These are phyloP conservation scores for Vireo altiloquus DNA, from an alignment of 2,113 vertebrate species.

Conservation along the genomic window DNA sequence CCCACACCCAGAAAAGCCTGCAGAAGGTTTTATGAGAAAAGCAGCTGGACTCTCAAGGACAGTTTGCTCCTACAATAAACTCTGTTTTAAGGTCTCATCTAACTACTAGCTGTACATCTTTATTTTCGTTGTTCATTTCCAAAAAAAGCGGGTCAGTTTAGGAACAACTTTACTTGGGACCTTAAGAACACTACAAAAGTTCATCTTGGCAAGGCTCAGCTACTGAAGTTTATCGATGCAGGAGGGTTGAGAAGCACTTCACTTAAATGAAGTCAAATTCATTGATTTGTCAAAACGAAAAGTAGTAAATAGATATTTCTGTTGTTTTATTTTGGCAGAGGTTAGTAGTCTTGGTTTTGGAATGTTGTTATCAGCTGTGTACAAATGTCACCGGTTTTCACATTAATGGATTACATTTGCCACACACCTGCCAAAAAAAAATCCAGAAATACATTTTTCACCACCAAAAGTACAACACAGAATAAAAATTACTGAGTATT, in stretches of 20 bases:
- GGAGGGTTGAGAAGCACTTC: neutral
- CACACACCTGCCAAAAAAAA: neutral
- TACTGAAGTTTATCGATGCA: neutral
- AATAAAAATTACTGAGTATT: neutral
- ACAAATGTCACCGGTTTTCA: neutral
- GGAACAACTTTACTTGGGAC: neutral
- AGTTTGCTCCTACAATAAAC: neutral
- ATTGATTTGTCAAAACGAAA: neutral
- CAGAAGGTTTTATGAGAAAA: neutral
- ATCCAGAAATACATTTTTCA: neutral
- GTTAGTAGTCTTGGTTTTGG: neutral
- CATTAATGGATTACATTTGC: neutral
- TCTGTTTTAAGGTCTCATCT: neutral
- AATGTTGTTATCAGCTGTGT: neutral
- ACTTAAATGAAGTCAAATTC: neutral
- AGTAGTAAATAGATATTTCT: neutral
- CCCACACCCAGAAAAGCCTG: neutral
- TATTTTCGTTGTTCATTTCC: neutral
- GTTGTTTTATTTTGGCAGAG: neutral
- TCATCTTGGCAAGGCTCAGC: neutral
- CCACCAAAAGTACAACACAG: neutral
- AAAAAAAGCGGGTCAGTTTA: neutral
- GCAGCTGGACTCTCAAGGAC: neutral
- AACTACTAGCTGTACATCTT: neutral
- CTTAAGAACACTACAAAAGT: neutral